phyloP scores from a whole-genome alignment of 1,140 invertebrate genomes.

The Pogonomyrmex californicus region DNA sequence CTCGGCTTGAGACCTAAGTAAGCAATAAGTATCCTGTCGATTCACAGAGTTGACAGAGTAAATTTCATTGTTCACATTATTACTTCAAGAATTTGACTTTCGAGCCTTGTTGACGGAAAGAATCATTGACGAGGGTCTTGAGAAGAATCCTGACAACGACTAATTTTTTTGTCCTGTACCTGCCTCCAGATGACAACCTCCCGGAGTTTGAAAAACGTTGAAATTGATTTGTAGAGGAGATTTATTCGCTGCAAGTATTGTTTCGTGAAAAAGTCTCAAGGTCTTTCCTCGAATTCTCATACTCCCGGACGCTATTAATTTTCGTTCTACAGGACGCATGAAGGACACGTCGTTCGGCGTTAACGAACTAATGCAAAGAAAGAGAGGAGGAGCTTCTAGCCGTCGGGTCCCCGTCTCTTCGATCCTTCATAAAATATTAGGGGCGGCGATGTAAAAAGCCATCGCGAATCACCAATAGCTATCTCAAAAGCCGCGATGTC shows the following conservation, averaged over 20 bases:
- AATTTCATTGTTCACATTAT: constrained; percentile 63
- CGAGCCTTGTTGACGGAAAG: constrained; percentile 41
- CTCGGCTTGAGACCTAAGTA: constrained; percentile 62
- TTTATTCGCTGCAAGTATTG: constrained; percentile 31
- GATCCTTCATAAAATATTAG: constrained; percentile 16
- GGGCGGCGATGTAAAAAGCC: constrained; percentile 19
- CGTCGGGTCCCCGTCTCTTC: not conserved
- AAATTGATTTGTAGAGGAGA: constrained; percentile 42
- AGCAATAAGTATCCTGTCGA: constrained; percentile 66
- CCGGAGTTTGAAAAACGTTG: not conserved
- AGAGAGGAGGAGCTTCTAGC: not conserved
- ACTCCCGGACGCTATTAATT: constrained; percentile 22
- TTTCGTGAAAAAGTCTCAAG: constrained; percentile 32
- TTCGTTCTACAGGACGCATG: constrained; percentile 18
- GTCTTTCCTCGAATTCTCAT: not conserved
- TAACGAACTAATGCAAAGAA: constrained; percentile 26
- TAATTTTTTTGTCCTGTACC: constrained; percentile 58
- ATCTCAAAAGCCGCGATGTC: constrained; percentile 27
- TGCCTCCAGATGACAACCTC: constrained; percentile 14
- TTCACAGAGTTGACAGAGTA: constrained; percentile 21
- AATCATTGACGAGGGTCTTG: constrained; percentile 30
- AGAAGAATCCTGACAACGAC: constrained; percentile 1
- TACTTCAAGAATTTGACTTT: constrained; percentile 24
- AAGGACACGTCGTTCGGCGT: constrained; percentile 41
- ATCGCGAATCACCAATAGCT: constrained; percentile 31